A percentile compares a stretch with the other conserved stretches of the same genome.
phyloP scores from a whole-genome alignment of 2,113 vertebrate genomes.

The Labrus mixtus region DNA sequence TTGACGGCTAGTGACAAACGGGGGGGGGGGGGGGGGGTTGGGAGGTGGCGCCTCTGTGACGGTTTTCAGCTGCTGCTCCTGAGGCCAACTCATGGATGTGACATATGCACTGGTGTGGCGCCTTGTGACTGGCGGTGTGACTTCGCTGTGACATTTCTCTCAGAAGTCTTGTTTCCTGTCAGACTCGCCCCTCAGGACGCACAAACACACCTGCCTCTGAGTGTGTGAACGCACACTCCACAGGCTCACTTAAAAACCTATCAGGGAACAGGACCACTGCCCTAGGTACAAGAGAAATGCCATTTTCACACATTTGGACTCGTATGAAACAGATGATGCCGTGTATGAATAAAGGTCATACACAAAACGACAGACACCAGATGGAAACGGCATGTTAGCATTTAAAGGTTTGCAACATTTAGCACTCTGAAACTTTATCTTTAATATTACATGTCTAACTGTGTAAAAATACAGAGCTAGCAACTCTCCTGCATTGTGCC shows the following conservation, averaged over 20 bases:
- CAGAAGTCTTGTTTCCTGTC: slow-evolving; percentile 68
- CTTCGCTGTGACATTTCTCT: slow-evolving; percentile 67
- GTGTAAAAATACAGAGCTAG: too few species aligned
- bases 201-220: slow-evolving; percentile 67
- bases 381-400: neutral
- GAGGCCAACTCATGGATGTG: slow-evolving; percentile 74
- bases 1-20: slow-evolving; percentile 67
- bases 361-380: slow-evolving; percentile 41
- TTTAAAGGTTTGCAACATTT: too few species aligned
- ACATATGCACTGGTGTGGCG: slow-evolving; percentile 76
- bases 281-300: slow-evolving; percentile 23
- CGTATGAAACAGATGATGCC: slow-evolving; percentile 23
- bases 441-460: too few species aligned
- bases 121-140: slow-evolving; percentile 69
- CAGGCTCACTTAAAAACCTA: slow-evolving; percentile 40
- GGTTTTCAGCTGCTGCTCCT: slow-evolving; percentile 76
- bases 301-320: slow-evolving; percentile 41
- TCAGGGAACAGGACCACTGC: slow-evolving; percentile 25
- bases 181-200: slow-evolving; percentile 61
- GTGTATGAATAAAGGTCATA: slow-evolving; percentile 35
- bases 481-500: too few species aligned
- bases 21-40: slow-evolving; percentile 45
- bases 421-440: too few species aligned
- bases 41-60: slow-evolving; percentile 64
- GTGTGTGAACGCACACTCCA: slow-evolving; percentile 45